Conservation (phyloP, 2,797 vertebrate genomes). For the Diplodus puntazzo region DNA sequence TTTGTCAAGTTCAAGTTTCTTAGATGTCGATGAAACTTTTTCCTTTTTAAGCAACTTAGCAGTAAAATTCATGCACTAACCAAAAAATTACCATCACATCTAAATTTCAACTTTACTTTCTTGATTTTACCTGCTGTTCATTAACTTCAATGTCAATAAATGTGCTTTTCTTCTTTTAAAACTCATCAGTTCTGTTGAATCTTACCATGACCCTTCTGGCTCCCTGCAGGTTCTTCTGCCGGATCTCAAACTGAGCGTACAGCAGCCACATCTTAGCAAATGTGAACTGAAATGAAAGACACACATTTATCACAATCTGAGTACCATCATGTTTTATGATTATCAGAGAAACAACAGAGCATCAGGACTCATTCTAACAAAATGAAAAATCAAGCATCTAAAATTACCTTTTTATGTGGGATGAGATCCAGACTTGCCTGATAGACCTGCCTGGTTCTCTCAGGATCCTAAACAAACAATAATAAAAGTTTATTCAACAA, state of each 20-base stretch:
- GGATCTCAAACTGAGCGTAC: conserved; percentile 95
- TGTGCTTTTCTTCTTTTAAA: no score
- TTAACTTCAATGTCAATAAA: no score
- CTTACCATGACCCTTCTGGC: conserved; percentile 94
- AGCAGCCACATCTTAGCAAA: conserved; percentile 99
- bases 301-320: background rate
- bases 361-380: background rate
- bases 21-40: no score
- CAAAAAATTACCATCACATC: no score
- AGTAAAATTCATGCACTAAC: no score
- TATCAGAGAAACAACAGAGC: background rate
- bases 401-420: conserved; percentile 95
- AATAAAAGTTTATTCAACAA: background rate
- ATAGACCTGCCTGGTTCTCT: conserved; percentile 95
- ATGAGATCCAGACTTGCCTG: conserved; percentile 95
- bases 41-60: background rate
- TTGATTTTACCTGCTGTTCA: no score
- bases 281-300: conserved; percentile 89
- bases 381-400: background rate
- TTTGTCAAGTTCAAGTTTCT: background rate
- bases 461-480: conserved; percentile 87
- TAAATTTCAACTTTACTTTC: no score
- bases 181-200: background rate
- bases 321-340: background rate
- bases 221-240: conserved; percentile 95